A percentile compares a stretch with the other conserved stretches of the same genome.
Evolutionary conservation across 2,797 vertebrate genomes (phyloP).

Genomic region (Silurus aristotelis): DNA sequence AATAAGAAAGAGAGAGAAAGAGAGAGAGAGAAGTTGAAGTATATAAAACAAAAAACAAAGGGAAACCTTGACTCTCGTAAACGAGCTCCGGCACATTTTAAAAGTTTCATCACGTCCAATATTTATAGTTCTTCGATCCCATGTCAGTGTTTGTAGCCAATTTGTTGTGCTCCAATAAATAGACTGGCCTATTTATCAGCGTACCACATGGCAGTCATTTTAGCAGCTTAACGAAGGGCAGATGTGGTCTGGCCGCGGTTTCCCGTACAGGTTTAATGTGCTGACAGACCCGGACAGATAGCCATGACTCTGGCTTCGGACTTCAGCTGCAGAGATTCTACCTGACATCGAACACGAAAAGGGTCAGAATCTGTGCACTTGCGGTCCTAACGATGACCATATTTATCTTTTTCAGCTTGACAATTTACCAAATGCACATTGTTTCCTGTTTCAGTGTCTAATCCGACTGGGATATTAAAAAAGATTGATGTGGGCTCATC

Average conservation of each 20-base stretch:
- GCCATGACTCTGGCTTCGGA: slow-evolving; percentile 60
- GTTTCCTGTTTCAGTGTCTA: background rate
- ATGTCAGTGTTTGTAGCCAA: slow-evolving; percentile 83
- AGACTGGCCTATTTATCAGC: slow-evolving; percentile 82
- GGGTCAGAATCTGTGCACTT: background rate
- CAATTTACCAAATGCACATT: background rate
- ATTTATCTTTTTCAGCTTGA: background rate
- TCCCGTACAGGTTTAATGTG: slow-evolving; percentile 77
- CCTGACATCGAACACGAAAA: slow-evolving; percentile 64
- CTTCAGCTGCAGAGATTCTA: slow-evolving; percentile 70
- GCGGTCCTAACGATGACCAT: background rate
- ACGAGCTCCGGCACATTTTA: slow-evolving; percentile 78
- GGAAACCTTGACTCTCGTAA: slow-evolving; percentile 71
- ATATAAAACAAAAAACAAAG: slow-evolving; percentile 65
- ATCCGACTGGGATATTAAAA: background rate
- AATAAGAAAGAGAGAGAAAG: slow-evolving; percentile 24
- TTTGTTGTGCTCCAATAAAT: slow-evolving; percentile 87
- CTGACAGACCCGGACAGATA: slow-evolving; percentile 76
- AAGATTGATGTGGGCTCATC: background rate
- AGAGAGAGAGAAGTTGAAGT: slow-evolving; percentile 69
- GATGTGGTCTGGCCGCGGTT: slow-evolving; percentile 82
- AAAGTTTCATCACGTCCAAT: slow-evolving; percentile 77
- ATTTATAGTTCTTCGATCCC: slow-evolving; percentile 81
- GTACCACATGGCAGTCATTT: slow-evolving; percentile 86
- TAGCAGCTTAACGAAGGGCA: slow-evolving; percentile 85